phyloP scores from a whole-genome alignment of 64 coral and sea anemone species.

The Dendrophyllia cribrosa region DNA sequence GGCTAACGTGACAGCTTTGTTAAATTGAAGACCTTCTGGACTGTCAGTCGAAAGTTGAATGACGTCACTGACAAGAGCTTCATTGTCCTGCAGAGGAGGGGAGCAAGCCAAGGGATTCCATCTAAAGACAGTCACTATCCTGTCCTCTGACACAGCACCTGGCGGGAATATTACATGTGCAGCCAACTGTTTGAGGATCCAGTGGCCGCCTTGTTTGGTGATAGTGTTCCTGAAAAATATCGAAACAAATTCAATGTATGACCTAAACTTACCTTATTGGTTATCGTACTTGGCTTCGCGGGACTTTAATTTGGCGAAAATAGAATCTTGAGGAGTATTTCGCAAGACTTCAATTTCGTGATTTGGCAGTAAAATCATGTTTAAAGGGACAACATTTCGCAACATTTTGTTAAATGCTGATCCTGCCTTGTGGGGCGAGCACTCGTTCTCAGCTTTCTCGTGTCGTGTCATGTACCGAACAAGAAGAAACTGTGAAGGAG shows the following conservation, averaged over 20 bases:
- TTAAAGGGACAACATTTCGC: no score
- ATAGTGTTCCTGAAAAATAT: background rate
- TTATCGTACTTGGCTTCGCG: no score
- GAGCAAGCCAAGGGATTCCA: background rate
- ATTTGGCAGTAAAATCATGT: no score
- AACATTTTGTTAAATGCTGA: no score
- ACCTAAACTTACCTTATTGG: no score
- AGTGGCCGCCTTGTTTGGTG: background rate
- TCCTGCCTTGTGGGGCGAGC: no score
- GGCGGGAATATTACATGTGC: background rate
- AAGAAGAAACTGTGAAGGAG: no score
- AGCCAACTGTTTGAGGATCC: background rate
- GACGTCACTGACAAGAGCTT: slow-evolving; percentile 3
- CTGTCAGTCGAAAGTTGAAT: background rate
- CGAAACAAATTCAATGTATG: background rate
- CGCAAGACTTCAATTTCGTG: no score
- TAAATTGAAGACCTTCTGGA: background rate
- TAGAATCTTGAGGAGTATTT: no score
- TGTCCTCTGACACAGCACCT: slow-evolving; percentile 1
- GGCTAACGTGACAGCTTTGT: background rate
- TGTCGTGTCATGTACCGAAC: no score
- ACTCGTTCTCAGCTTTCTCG: no score
- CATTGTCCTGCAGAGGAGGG: background rate
- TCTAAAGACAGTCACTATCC: background rate
- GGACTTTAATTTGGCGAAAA: no score